Evolutionary conservation across 1,140 invertebrate species (phyloP).

Genomic region (Heliconius melpomene): DNA sequence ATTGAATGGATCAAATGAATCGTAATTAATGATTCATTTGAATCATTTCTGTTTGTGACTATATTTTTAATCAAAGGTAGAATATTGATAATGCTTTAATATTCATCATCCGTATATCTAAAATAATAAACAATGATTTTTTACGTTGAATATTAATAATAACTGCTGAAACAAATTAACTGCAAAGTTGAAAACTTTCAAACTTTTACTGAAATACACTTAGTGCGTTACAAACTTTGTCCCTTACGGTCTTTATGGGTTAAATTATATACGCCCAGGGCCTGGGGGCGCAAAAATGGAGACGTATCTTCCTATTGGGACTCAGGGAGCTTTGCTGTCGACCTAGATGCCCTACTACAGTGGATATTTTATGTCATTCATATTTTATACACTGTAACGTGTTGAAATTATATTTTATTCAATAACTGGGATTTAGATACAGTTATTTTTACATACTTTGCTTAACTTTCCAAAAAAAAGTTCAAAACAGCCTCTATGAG

Average conservation of each 20-base stretch:
- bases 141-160: slow-evolving; percentile 17
- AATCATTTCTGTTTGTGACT: too few relatives aligned
- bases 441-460: not conserved
- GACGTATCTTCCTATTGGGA: slow-evolving; percentile 72
- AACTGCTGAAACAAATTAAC: slow-evolving; percentile 28
- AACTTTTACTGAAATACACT: slow-evolving; percentile 67
- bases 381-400: slow-evolving; percentile 66
- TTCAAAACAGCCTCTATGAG: not conserved
- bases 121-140: not conserved
- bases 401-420: slow-evolving; percentile 57
- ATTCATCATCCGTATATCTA: not conserved
- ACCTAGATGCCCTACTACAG: slow-evolving; percentile 52
- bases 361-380: slow-evolving; percentile 55
- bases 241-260: slow-evolving; percentile 70
- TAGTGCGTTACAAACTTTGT: slow-evolving; percentile 70
- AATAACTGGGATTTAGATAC: slow-evolving; percentile 27
- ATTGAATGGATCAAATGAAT: too few relatives aligned
- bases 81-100: too few relatives aligned
- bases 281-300: slow-evolving; percentile 69
- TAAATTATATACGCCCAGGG: slow-evolving; percentile 75
- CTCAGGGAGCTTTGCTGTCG: slow-evolving; percentile 58
- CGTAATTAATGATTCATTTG: too few relatives aligned
- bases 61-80: too few relatives aligned
- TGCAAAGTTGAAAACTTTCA: slow-evolving; percentile 16
- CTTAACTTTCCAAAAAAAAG: not conserved